Evolutionary conservation across 2,888 invertebrate species (phyloP).

Genomic region (Torymus tubicola): DNA sequence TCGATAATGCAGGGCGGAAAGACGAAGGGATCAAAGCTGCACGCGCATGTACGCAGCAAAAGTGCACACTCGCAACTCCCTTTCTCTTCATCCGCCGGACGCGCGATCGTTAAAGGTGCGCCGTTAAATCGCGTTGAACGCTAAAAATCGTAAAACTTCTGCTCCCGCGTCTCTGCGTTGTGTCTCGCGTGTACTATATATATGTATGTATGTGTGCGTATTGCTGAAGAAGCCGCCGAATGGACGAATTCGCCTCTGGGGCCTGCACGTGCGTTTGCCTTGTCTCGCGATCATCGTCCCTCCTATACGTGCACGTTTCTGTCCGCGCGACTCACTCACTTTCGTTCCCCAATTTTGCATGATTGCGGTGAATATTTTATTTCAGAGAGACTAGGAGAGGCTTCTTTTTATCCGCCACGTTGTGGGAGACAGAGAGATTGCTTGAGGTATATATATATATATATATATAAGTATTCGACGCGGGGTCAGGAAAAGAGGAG

Average conservation of each 20-base stretch:
- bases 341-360: conserved; percentile 51
- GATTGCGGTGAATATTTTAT: conserved; percentile 60
- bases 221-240: background rate
- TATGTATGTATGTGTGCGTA: too few species aligned
- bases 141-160: conserved; percentile 71
- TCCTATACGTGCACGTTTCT: conserved; percentile 43
- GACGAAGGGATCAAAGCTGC: conserved; percentile 41
- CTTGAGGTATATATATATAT: conserved; percentile 8
- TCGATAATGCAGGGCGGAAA: conserved; percentile 70
- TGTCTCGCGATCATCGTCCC: background rate
- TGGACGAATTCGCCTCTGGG: conserved; percentile 16
- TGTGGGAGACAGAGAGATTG: conserved; percentile 43
- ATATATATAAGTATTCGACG: conserved; percentile 17
- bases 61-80: too few species aligned
- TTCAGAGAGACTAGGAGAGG: conserved; percentile 29
- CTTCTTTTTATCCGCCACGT: conserved; percentile 10
- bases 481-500: background rate
- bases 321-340: background rate
- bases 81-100: conserved; percentile 55
- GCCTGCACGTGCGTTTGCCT: conserved; percentile 16
- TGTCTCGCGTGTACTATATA: too few species aligned
- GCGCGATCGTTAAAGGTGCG: conserved; percentile 71
- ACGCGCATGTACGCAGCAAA: conserved; percentile 61
- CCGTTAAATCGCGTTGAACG: conserved; percentile 74
- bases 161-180: background rate